These are phyloP conservation scores for Ptychodera flava DNA, from an alignment of 35 echinoderm and acorn worm genomes.

Conservation along the genomic window DNA sequence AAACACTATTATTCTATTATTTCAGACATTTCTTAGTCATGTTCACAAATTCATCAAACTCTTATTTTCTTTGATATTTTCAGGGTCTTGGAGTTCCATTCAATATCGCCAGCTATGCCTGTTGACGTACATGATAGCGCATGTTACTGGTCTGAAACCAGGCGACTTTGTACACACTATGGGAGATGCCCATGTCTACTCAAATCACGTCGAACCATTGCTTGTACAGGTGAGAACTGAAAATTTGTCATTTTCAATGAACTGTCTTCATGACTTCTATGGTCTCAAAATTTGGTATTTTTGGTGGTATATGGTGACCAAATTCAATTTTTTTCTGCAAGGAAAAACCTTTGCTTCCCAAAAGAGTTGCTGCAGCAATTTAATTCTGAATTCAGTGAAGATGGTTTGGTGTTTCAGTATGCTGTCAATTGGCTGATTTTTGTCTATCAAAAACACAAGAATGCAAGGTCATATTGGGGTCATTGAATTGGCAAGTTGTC, in stretches of 20 bases:
- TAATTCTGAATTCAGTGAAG: not conserved
- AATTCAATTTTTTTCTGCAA: too few relatives aligned
- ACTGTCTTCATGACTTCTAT: too few relatives aligned
- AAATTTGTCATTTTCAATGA: too few relatives aligned
- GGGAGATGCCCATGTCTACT: slow-evolving; percentile 89
- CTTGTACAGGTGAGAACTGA: slow-evolving; percentile 65
- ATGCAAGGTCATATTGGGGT: too few relatives aligned
- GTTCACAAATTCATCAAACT: too few relatives aligned
- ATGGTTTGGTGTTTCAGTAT: too few relatives aligned
- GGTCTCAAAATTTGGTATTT: not conserved
- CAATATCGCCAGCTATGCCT: slow-evolving; percentile 94
- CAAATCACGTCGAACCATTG: slow-evolving; percentile 80
- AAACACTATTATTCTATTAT: too few relatives aligned
- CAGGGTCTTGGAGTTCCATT: slow-evolving; percentile 91
- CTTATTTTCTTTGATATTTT: too few relatives aligned
- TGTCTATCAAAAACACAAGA: too few relatives aligned
- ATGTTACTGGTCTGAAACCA: slow-evolving; percentile 72
- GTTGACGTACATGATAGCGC: slow-evolving; percentile 97
- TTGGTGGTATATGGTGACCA: not conserved
- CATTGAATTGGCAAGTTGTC: too few relatives aligned
- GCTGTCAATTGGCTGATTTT: too few relatives aligned
- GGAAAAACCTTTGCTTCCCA: not conserved
- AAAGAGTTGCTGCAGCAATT: not conserved
- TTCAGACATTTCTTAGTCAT: too few relatives aligned
- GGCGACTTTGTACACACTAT: slow-evolving; percentile 94